Evolutionary conservation across 1,140 invertebrate genomes (phyloP).

Genomic region (Drosophila ambigua): DNA sequence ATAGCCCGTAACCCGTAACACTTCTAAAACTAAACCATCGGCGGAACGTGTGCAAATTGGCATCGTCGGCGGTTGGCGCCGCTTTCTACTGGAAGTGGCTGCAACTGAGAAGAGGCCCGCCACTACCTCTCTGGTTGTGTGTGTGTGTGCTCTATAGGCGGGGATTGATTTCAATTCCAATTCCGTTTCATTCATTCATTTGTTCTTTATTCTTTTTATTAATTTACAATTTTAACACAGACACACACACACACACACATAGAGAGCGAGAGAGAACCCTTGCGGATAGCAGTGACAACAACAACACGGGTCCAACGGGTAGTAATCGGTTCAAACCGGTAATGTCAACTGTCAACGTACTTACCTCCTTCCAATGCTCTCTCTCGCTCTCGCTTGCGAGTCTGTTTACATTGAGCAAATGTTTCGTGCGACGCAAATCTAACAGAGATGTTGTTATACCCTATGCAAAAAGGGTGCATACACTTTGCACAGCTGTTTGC

Average conservation of each 20-base stretch:
- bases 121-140: slow-evolving; percentile 4
- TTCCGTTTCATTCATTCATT: slow-evolving; percentile 71
- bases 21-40: slow-evolving; percentile 37
- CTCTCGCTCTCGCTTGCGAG: slow-evolving; percentile 11
- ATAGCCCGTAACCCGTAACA: slow-evolving; percentile 13
- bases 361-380: too few relatives aligned
- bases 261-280: slow-evolving; percentile 34
- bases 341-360: slow-evolving; percentile 1
- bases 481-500: neutral
- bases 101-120: slow-evolving; percentile 27
- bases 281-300: slow-evolving; percentile 12
- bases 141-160: slow-evolving; percentile 34
- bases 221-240: slow-evolving; percentile 77
- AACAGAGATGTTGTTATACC: slow-evolving; percentile 44
- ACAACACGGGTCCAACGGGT: slow-evolving; percentile 32
- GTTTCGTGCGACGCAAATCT: slow-evolving; percentile 75
- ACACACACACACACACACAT: slow-evolving; percentile 37
- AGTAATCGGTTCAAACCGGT: slow-evolving; percentile 73
- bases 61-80: too few relatives aligned
- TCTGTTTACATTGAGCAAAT: slow-evolving; percentile 60
- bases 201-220: slow-evolving; percentile 68
- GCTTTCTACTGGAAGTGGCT: slow-evolving; percentile 22
- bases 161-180: slow-evolving; percentile 79
- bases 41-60: slow-evolving; percentile 31
- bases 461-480: slow-evolving; percentile 3